A percentile compares a stretch with the other conserved stretches of the same genome.
phyloP scores from a whole-genome alignment of 2,888 invertebrate species.

The Nemapogon koenigi region DNA sequence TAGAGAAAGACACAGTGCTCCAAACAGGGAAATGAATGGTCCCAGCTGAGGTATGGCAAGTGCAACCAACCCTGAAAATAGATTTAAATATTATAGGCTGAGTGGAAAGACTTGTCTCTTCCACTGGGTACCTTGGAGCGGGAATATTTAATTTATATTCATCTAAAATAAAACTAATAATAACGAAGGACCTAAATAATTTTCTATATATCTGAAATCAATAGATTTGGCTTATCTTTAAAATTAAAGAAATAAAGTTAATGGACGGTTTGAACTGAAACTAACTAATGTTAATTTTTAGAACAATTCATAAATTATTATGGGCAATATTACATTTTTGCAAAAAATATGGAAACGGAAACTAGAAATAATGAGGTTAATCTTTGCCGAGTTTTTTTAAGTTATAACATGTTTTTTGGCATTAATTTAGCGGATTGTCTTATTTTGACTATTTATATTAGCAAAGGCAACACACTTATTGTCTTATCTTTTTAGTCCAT shows the following conservation, averaged over 20 bases:
- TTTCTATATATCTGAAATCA: background rate
- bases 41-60: constrained; percentile 73
- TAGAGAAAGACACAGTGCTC: constrained; percentile 75
- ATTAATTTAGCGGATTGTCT: too few relatives aligned
- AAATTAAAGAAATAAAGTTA: background rate
- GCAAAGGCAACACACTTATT: too few relatives aligned
- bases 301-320: background rate
- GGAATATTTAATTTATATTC: too few relatives aligned
- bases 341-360: background rate
- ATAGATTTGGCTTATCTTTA: background rate
- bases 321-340: background rate
- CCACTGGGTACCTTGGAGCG: background rate
- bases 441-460: too few relatives aligned
- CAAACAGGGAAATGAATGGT: constrained; percentile 78
- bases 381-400: too few relatives aligned
- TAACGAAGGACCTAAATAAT: too few relatives aligned
- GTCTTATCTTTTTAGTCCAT: too few relatives aligned
- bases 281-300: background rate
- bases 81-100: background rate
- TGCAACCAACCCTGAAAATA: constrained; percentile 76
- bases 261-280: background rate
- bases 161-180: too few relatives aligned
- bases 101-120: background rate
- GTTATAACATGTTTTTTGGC: too few relatives aligned
- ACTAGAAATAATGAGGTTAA: too few relatives aligned